phyloP scores from a whole-genome alignment of 1,140 invertebrate species.

The Artemia franciscana region DNA sequence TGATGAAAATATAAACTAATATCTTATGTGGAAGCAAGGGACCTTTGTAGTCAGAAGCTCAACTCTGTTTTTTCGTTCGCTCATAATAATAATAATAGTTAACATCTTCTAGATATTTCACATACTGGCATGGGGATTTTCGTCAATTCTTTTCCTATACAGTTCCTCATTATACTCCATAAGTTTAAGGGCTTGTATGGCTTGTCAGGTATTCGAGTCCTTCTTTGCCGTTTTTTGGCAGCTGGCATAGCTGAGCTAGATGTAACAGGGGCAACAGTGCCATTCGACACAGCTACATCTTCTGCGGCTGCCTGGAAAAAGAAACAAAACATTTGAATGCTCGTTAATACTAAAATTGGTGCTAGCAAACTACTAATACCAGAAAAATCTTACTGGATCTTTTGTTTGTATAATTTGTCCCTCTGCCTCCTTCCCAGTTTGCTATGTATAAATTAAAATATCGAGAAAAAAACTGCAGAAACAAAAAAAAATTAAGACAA shows the following conservation, averaged over 20 bases:
- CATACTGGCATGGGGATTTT: slow-evolving; percentile 94
- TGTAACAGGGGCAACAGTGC: slow-evolving; percentile 1
- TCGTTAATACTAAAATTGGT: neutral
- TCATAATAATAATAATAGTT: neutral
- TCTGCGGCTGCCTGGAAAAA: neutral
- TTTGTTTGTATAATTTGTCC: too few species aligned
- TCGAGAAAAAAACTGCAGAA: too few species aligned
- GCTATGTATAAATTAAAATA: too few species aligned
- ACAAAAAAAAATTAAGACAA: too few species aligned
- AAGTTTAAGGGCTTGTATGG: slow-evolving; percentile 87
- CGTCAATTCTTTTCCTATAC: slow-evolving; percentile 92
- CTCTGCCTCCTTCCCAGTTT: too few species aligned
- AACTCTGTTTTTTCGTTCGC: neutral
- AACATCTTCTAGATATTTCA: slow-evolving; percentile 10
- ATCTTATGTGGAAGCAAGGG: too few species aligned
- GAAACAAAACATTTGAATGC: neutral
- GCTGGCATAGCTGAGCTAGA: neutral
- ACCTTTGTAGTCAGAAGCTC: too few species aligned
- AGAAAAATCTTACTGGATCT: too few species aligned
- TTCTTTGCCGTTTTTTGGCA: slow-evolving; percentile 23
- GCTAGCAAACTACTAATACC: neutral
- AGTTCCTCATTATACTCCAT: slow-evolving; percentile 99
- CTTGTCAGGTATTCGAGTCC: slow-evolving; percentile 65
- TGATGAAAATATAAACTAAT: too few species aligned
- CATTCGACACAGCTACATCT: slow-evolving; percentile 3